Evolutionary conservation across 2,797 vertebrate genomes (phyloP).

Genomic region (Alfaro cultratus): DNA sequence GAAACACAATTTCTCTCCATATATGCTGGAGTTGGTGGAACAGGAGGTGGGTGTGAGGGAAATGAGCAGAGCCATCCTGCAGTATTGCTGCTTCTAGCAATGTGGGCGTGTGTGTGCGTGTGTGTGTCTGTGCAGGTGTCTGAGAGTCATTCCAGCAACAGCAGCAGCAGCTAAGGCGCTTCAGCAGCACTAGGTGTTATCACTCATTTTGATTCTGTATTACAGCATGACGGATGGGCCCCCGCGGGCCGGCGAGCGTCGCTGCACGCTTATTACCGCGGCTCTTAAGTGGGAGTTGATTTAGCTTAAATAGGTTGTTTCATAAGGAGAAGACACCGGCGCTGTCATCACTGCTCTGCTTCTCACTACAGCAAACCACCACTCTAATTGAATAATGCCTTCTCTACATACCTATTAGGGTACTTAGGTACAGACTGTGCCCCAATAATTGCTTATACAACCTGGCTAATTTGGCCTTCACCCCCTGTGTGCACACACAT

Average conservation of each 20-base stretch:
- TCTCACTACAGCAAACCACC: constrained; percentile 82
- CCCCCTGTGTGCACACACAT: constrained; percentile 47
- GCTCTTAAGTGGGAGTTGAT: constrained; percentile 95
- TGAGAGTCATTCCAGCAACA: constrained; percentile 66
- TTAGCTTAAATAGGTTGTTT: constrained; percentile 96
- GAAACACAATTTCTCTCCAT: constrained; percentile 64
- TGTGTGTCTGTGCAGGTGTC: constrained; percentile 46
- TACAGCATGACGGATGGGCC: constrained; percentile 93
- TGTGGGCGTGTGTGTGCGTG: constrained; percentile 29
- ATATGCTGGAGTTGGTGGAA: constrained; percentile 63
- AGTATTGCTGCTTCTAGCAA: constrained; percentile 71
- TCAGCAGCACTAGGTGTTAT: constrained; percentile 87
- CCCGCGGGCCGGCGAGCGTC: constrained; percentile 87
- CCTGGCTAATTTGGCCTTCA: constrained; percentile 82
- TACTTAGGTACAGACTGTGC: constrained; percentile 81
- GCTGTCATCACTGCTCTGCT: constrained; percentile 83
- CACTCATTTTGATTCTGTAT: constrained; percentile 94
- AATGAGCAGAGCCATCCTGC: constrained; percentile 66
- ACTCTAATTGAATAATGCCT: constrained; percentile 93
- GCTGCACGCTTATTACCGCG: constrained; percentile 88
- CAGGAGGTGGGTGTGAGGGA: constrained; percentile 60
- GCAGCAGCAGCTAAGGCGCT: constrained; percentile 76
- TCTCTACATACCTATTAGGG: constrained; percentile 84
- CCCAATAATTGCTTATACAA: constrained; percentile 83
- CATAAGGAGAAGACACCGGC: constrained; percentile 86